phyloP scores from a whole-genome alignment of 2,888 invertebrate genomes.

The Ashinkailepas kermadecensis region DNA sequence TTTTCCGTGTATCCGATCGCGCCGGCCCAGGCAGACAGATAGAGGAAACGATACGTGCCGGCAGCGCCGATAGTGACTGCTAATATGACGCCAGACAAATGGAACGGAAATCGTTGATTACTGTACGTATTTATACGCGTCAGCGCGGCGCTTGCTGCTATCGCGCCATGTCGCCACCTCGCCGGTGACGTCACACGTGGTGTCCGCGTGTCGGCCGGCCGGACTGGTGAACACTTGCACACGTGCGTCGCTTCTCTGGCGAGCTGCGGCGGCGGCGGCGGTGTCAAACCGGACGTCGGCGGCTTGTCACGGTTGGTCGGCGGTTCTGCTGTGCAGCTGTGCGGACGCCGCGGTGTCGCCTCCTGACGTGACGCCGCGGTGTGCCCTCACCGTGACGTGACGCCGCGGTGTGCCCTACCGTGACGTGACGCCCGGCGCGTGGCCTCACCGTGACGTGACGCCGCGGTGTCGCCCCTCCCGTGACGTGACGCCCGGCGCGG shows the following conservation, averaged over 20 bases:
- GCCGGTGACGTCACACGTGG: no score
- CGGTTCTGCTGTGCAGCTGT: no score
- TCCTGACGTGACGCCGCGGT: no score
- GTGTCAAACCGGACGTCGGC: no score
- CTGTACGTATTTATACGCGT: background rate
- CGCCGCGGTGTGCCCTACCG: no score
- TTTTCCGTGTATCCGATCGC: constrained; percentile 1
- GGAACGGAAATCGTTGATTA: background rate
- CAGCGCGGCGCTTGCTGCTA: background rate
- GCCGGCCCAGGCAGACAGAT: background rate
- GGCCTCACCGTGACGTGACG: no score
- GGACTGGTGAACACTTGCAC: background rate
- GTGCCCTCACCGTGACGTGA: no score
- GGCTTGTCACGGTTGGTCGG: no score
- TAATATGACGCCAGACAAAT: constrained; percentile 9
- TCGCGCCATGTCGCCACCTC: background rate
- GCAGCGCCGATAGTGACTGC: background rate
- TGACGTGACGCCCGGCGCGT: no score
- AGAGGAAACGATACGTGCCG: background rate
- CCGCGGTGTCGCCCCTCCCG: no score
- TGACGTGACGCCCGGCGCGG: no score
- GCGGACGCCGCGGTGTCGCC: no score
- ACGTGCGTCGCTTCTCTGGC: background rate
- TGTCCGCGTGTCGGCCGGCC: background rate
- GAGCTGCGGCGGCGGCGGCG: background rate